A percentile compares a stretch with the other conserved stretches of the same genome.
phyloP scores from a whole-genome alignment of 2,888 invertebrate species.

The Hipparchia sbordonii region DNA sequence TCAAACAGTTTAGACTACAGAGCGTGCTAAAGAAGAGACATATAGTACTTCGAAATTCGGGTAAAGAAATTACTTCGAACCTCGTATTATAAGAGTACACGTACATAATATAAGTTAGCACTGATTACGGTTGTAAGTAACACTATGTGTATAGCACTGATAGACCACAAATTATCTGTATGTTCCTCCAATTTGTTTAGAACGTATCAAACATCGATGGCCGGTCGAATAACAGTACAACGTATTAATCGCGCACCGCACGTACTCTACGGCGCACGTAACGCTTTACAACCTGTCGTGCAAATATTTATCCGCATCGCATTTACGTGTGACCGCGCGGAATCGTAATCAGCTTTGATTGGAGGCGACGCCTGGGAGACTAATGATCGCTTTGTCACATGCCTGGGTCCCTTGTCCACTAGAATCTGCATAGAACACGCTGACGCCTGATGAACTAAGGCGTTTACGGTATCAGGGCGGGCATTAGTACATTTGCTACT shows the following conservation, averaged over 20 bases:
- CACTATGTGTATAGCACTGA: background rate
- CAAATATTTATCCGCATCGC: constrained; percentile 80
- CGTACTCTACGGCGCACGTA: constrained; percentile 57
- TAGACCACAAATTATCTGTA: background rate
- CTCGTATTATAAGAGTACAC: too few species aligned
- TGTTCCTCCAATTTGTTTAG: constrained; percentile 29
- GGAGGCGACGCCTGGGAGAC: constrained; percentile 47
- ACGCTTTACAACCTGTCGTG: constrained; percentile 76
- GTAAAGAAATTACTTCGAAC: background rate
- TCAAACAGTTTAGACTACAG: too few species aligned
- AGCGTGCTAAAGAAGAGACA: too few species aligned
- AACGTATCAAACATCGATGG: constrained; percentile 41
- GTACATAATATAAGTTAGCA: too few species aligned
- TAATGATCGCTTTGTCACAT: constrained; percentile 44
- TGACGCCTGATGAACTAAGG: constrained; percentile 11
- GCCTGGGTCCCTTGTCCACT: constrained; percentile 9
- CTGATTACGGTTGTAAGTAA: too few species aligned
- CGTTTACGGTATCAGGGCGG: background rate
- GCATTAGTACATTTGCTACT: too few species aligned
- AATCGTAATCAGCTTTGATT: constrained; percentile 79
- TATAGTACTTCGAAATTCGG: too few species aligned
- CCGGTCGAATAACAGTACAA: constrained; percentile 70
- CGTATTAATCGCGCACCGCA: constrained; percentile 58
- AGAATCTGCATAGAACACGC: constrained; percentile 13
- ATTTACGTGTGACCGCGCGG: constrained; percentile 75